These are phyloP conservation scores for Telmatochromis brichardi DNA, from an alignment of 2,113 vertebrate genomes.

Conservation along the genomic window DNA sequence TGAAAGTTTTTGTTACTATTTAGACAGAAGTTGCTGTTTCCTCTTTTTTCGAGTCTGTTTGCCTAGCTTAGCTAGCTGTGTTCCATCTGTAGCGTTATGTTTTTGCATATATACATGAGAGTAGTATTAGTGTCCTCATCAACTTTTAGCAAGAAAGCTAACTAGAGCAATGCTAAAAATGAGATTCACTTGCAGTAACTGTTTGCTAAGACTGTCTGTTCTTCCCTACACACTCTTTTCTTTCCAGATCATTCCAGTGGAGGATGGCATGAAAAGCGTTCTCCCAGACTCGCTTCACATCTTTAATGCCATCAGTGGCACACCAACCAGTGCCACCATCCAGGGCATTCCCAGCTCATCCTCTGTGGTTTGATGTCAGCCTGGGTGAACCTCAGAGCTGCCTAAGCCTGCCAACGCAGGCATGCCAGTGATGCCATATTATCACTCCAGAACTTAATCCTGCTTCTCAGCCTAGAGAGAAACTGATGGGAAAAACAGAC, in stretches of 20 bases:
- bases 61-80: not conserved
- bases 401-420: not conserved
- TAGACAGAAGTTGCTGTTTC: not conserved
- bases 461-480: not conserved
- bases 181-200: not conserved
- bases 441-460: not conserved
- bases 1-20: not conserved
- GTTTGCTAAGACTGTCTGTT: not conserved
- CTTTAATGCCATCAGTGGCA: slow-evolving; percentile 98
- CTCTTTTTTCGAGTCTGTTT: not conserved
- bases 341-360: slow-evolving; percentile 92
- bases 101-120: not conserved
- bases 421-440: not conserved
- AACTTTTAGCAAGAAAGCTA: not conserved
- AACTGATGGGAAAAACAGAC: not conserved
- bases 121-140: not conserved
- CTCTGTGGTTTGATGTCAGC: slow-evolving; percentile 83
- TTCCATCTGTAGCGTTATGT: not conserved
- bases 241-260: slow-evolving; percentile 81
- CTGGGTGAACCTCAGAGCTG: not conserved
- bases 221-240: not conserved
- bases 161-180: not conserved
- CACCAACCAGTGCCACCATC: slow-evolving; percentile 87
- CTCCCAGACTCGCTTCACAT: slow-evolving; percentile 93
- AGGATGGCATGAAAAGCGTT: slow-evolving; percentile 84